Evolutionary conservation across 2,888 invertebrate species (phyloP), one percentile per base, ranked within the genome.

Genomic region (Monopis laevigella): DNA sequence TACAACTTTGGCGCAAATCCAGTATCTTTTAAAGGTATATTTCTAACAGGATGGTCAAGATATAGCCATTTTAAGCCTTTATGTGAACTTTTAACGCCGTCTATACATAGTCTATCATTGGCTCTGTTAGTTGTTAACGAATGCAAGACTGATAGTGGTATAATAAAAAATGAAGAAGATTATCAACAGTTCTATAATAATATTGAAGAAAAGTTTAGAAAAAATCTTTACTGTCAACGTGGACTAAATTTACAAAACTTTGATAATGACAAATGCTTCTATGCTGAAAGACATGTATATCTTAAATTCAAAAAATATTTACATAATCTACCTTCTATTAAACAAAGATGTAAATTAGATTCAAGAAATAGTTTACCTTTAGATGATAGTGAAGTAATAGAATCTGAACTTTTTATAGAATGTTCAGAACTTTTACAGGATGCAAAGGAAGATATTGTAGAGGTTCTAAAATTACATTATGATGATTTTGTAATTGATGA

Each of bases 1-100:
- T 85, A 86, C 49, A 78, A 77, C 35, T 65, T 70, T 29, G 65
- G 62, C 1, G 67, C 7, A 3, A 6, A 36, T 8, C 8, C 10
- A 3, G 34, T 34, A 12, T 18, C 17, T 17, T 40, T 40, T n/a
- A 40, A 40, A 29, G 40, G 40, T 16, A 28, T 39, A 10, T 39
- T 89, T 43, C 56, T 90, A 10, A 90, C 89, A 1, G 90, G 89
- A 0, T 89, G 88, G 88, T 88, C 88, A 12, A 73, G 89, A 30
- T 89, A 87, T 48, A 85, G 84, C 51, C 89, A 89, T 52, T 84
- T 87, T 53, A 77, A 84, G 8, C 82, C 86, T 0, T 67, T 86
- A 0, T 88, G 88, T 53, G 89, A 89, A 60, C 56, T 88, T 0
- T 56, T 89, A 0, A 86, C 88, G 0, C 67, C 80, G 1, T 73